Conservation (phyloP, 2,797 vertebrate genomes). For the Florisuga fusca region DNA sequence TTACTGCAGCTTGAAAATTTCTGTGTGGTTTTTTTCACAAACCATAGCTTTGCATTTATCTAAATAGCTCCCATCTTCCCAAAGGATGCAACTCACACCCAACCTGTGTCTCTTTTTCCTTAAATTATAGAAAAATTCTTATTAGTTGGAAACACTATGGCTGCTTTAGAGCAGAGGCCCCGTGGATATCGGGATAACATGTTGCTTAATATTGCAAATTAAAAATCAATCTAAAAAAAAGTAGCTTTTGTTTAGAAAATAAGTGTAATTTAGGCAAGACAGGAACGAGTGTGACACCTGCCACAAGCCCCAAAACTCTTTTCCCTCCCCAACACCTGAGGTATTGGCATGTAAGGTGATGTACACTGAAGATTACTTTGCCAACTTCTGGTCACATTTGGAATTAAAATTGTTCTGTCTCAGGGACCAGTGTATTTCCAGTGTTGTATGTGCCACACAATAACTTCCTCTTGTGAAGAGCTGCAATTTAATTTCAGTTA, state of each 20-base stretch:
- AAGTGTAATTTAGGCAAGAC: neutral
- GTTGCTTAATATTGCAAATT: neutral
- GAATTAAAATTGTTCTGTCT: neutral
- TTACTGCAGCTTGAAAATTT: neutral
- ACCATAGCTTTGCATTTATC: neutral
- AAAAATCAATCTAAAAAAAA: neutral
- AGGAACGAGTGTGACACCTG: neutral
- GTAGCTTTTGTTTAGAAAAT: neutral
- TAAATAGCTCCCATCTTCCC: neutral
- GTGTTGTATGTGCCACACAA: neutral
- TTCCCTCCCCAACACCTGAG: neutral
- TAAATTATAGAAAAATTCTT: neutral
- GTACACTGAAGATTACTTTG: neutral
- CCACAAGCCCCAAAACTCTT: neutral
- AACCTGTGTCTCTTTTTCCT: neutral
- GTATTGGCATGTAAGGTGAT: neutral
- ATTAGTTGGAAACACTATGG: neutral
- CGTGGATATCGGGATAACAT: accelerated
- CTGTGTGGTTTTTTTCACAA: neutral
- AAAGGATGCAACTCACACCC: neutral
- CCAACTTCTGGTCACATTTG: neutral
- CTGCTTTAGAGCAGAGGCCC: neutral
- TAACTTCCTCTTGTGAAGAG: neutral
- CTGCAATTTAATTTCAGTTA: neutral
- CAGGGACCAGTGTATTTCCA: neutral